Evolutionary conservation across 2,797 vertebrate genomes (phyloP).

Genomic region (Notolepis coatsorum): DNA sequence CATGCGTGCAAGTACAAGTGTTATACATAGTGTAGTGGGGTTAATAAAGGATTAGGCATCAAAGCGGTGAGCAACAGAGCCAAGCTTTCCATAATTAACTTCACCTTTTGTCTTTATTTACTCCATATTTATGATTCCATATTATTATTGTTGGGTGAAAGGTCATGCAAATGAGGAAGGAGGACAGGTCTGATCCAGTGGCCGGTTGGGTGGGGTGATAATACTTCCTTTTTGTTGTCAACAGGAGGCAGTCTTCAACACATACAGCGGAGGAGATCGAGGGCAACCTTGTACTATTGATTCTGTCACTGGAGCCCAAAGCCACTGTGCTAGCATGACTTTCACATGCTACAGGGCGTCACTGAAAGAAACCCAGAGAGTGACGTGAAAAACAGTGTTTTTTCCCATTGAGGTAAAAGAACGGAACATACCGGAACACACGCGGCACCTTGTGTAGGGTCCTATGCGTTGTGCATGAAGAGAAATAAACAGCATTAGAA

Average conservation of each 20-base stretch:
- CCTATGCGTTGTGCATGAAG: background rate
- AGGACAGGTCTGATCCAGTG: conserved; percentile 55
- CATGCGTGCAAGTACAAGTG: background rate
- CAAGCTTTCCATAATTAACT: conserved; percentile 73
- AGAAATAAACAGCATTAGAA: conserved; percentile 25
- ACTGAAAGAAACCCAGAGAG: no score
- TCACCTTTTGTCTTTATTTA: conserved; percentile 65
- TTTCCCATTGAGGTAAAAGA: no score
- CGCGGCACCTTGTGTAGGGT: no score
- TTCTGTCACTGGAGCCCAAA: conserved; percentile 15
- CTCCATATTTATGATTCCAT: conserved; percentile 42
- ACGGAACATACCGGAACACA: conserved; percentile 5
- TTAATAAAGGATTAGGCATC: conserved; percentile 69
- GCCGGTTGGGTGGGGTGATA: conserved; percentile 64
- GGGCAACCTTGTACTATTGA: conserved; percentile 29
- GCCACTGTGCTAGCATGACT: background rate
- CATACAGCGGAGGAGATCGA: conserved; percentile 35
- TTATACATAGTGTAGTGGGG: conserved; percentile 31
- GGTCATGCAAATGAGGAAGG: conserved; percentile 59
- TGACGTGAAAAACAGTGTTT: no score
- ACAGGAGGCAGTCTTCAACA: conserved; percentile 31
- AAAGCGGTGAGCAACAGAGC: conserved; percentile 50
- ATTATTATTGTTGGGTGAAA: conserved; percentile 55
- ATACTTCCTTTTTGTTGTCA: conserved; percentile 49
- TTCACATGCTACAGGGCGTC: no score